Evolutionary conservation across 2,797 vertebrate genomes (phyloP).

Genomic region (Coilia nasus): DNA sequence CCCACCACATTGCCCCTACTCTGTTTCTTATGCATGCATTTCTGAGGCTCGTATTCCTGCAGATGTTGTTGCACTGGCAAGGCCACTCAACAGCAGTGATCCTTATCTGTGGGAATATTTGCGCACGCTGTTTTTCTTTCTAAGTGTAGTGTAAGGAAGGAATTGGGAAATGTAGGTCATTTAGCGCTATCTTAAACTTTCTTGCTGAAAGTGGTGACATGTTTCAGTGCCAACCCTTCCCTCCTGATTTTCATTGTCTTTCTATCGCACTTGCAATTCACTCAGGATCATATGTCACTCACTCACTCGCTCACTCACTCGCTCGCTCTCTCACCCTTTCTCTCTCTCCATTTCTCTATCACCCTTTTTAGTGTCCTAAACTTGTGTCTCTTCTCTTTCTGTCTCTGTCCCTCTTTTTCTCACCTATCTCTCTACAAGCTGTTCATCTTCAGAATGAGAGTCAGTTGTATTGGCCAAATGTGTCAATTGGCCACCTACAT

Average conservation of each 20-base stretch:
- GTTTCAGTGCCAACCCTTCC: not conserved
- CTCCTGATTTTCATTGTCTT: slow-evolving; percentile 14
- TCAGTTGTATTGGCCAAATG: too few species aligned
- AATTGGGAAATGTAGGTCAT: not conserved
- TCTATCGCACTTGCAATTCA: not conserved
- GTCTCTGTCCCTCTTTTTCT: too few species aligned
- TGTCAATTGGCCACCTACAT: too few species aligned
- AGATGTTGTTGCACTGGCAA: not conserved
- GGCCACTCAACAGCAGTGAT: not conserved
- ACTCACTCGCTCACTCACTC: not conserved
- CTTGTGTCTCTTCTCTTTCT: too few species aligned
- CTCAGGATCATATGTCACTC: not conserved
- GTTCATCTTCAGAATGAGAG: too few species aligned
- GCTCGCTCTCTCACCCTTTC: not conserved
- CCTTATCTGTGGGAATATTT: slow-evolving; percentile 15
- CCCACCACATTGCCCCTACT: not conserved
- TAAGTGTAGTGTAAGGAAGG: not conserved
- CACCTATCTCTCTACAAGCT: too few species aligned
- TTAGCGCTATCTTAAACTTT: slow-evolving; percentile 7
- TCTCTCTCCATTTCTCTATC: not conserved
- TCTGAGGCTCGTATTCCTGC: slow-evolving; percentile 1
- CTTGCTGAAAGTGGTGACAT: not conserved
- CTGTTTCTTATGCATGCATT: not conserved
- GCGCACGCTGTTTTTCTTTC: slow-evolving; percentile 2
- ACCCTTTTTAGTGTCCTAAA: not conserved